Conservation (phyloP, 1,140 invertebrate genomes). For the Bombus vancouverensis region DNA sequence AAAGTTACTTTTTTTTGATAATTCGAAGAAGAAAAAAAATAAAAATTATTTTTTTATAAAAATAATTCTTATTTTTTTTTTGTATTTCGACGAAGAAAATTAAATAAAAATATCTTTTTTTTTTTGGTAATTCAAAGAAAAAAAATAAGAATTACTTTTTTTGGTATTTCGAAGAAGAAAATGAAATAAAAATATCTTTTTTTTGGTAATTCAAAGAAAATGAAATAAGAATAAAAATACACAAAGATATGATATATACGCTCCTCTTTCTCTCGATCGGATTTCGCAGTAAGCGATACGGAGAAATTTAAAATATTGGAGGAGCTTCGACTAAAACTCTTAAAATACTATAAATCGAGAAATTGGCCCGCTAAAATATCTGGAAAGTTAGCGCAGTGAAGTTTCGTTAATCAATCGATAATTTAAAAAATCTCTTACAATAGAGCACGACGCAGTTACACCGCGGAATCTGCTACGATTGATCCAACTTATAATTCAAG, state of each 20-base stretch:
- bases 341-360: neutral
- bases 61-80: too few species aligned
- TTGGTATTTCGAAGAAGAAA: neutral
- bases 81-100: neutral
- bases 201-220: neutral
- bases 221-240: neutral
- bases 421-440: conserved; percentile 19
- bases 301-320: neutral
- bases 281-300: neutral
- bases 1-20: too few species aligned
- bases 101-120: neutral
- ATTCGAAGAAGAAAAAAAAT: too few species aligned
- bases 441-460: conserved; percentile 9
- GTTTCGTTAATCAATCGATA: neutral
- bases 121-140: too few species aligned
- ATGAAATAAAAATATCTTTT: neutral
- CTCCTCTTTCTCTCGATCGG: neutral
- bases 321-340: neutral
- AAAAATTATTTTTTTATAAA: too few species aligned
- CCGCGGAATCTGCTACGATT: neutral
- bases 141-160: too few species aligned
- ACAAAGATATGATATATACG: neutral
- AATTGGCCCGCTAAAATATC: neutral
- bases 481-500: too few species aligned
- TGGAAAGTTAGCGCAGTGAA: neutral